Evolutionary conservation across 2,797 vertebrate genomes (phyloP), one percentile per base, ranked within the genome.

Genomic region (Phoxinus dragarum): DNA sequence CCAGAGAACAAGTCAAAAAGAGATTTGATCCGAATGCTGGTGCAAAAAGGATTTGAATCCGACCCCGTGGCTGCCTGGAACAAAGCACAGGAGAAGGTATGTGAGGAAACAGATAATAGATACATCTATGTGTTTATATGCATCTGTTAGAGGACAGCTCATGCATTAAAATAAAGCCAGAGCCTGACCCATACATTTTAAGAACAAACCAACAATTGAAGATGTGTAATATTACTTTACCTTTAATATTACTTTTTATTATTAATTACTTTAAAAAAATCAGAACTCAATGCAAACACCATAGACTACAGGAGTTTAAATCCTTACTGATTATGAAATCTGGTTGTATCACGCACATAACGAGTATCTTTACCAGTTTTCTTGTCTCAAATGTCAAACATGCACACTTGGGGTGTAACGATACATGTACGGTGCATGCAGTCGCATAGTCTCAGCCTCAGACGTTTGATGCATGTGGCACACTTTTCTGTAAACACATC

Each of bases 1-100:
- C 81, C 93, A 99, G 98, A 99, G 91, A 99, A 99, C 93, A 99
- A 98, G 94, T 95, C 96, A 73, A 99, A 98, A 92, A 96, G 95
- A 81, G 98, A 99, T 82, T 95, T 99, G 91, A 97, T 98, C 94
- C 96, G 97, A 89, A 96, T 99, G 97, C 92, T 99, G 93, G 94
- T 98, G 81, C 98, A 99, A 95, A 97, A 96, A 93, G 98, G 98
- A 86, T 99, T 91, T 85, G 98, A 99, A 92, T 99, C 98, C 6
- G 98, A 99, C 92, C 98, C 98, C 14, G 96, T 99, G 80, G 96
- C 94, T 90, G 97, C 97, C 76, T 99, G 98, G 98, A 92, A 95
- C 89, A 98, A 96, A 93, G 96, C 97, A 87, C 98, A 96, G 88
- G 95, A 96, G 85, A 96, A 96, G 95, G 95, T 96, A 91, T 40